Base-by-base conservation (phyloP, 2,888 invertebrate genomes). In the Netelia fuscicornis region DNA sequence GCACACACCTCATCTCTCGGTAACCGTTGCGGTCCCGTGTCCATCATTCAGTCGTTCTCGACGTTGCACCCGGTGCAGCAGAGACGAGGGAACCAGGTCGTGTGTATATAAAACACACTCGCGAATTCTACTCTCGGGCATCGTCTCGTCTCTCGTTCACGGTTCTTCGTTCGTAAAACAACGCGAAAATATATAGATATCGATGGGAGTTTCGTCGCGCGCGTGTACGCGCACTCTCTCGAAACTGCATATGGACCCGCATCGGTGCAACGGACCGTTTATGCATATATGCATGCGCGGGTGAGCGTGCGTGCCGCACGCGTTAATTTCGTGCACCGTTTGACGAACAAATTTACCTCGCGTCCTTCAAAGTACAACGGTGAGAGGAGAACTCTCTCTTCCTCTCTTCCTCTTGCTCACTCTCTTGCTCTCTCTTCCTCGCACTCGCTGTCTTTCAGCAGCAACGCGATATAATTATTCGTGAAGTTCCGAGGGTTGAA, bases 1-100 rank as follows among this genome's bases (percentile, higher is more conserved):
- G 65, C 82, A 58, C 74, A 62, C 78, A 23, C 56, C 81, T 85
- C 71, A 72, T 62, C 81, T 77, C 79, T 42, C 75, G 75, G 71
- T 65, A 77, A 76, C 84, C 86, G 87, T 86, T 83, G 80, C 88
- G 83, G 87, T 88, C 88, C 77, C 81, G 79, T 84, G 83, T 88
- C 89, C 90, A 89, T 87, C 89, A 89, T 87, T 89, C 90, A 90
- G 90, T 90, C 88, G 88, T 86, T 89, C 87, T 86, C 85, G 86
- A 81, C 86, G 87, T 81, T 87, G 89, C 89, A 87, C 81, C 83
- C 88, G 84, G 88, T 88, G 87, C 87, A 84, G 80, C 78, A 85
- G 87, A 54, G 52, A 48, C 37, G 60, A 60, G 67, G 44, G 64
- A 84, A 85, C 78, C 76, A 74, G 82, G 82, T 83, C 82, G 82